Evolutionary conservation across 2,797 vertebrate genomes (phyloP).

Genomic region (Rhabdomys pumilio): DNA sequence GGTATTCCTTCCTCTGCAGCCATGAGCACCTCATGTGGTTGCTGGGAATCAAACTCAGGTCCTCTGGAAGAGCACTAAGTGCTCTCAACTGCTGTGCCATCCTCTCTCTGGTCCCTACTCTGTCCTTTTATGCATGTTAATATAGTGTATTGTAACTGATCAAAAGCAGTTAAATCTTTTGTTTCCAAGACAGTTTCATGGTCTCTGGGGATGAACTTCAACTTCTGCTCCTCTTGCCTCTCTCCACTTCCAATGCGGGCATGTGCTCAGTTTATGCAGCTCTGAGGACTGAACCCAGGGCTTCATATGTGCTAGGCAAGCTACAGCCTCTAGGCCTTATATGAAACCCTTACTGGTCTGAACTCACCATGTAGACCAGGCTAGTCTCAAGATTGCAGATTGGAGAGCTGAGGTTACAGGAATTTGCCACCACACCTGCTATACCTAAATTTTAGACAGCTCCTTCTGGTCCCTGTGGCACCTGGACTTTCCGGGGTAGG

Average conservation of each 20-base stretch:
- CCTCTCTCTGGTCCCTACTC: neutral
- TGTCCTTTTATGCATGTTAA: neutral
- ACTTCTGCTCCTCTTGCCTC: neutral
- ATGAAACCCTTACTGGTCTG: neutral
- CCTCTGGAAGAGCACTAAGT: neutral
- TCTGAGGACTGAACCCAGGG: neutral
- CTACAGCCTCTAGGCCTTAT: neutral
- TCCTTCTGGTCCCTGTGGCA: neutral
- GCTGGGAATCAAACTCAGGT: neutral
- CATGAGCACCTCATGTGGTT: neutral
- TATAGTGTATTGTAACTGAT: neutral
- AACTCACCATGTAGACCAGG: neutral
- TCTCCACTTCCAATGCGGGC: neutral
- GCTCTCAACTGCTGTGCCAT: neutral
- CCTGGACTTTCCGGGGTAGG: neutral
- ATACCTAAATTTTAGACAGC: neutral
- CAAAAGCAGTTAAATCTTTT: neutral
- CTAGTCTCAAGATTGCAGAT: neutral
- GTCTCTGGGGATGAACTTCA: neutral
- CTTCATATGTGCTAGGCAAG: too few species aligned
- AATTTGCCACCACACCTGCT: neutral
- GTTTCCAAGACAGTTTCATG: neutral
- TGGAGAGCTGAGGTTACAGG: neutral
- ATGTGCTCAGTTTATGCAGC: neutral
- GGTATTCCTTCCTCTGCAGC: neutral